A percentile compares a stretch with the other conserved stretches of the same genome.
Evolutionary conservation across 2,888 invertebrate species (phyloP).

Genomic region (Gibbula magus): DNA sequence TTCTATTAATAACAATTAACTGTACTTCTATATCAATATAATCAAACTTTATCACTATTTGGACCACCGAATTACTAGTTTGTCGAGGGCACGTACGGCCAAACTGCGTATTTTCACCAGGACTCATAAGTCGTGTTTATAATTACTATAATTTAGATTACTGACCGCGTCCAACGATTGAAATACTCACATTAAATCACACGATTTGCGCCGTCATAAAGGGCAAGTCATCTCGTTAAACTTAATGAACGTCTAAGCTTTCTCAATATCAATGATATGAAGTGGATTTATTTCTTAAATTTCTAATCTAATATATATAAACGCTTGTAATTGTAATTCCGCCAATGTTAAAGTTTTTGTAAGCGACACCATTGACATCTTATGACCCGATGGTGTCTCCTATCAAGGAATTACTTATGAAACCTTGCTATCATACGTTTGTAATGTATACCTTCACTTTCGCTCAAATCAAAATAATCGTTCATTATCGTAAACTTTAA

Average conservation of each 20-base stretch:
- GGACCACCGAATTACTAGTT: too few relatives aligned
- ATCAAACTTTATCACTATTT: too few relatives aligned
- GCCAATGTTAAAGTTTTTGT: background rate
- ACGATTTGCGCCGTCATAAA: background rate
- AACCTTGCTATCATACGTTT: too few relatives aligned
- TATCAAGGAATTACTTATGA: too few relatives aligned
- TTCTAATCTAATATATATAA: constrained; percentile 21
- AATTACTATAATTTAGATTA: constrained; percentile 13
- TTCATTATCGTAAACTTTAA: too few relatives aligned
- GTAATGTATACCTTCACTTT: too few relatives aligned
- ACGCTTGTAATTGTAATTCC: constrained; percentile 5
- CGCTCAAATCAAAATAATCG: too few relatives aligned
- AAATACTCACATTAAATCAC: background rate
- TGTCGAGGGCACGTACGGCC: background rate
- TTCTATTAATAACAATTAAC: too few relatives aligned
- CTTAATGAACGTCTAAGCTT: constrained; percentile 6
- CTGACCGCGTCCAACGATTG: constrained; percentile 12
- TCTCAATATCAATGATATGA: constrained; percentile 14
- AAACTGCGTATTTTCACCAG: background rate
- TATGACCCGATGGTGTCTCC: too few relatives aligned
- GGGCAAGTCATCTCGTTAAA: constrained; percentile 2
- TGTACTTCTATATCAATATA: too few relatives aligned
- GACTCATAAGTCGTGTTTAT: background rate
- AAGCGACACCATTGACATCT: too few relatives aligned
- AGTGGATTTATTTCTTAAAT: constrained; percentile 20